phyloP scores from a whole-genome alignment of 2,113 vertebrate species.

The Cynoglossus semilaevis region DNA sequence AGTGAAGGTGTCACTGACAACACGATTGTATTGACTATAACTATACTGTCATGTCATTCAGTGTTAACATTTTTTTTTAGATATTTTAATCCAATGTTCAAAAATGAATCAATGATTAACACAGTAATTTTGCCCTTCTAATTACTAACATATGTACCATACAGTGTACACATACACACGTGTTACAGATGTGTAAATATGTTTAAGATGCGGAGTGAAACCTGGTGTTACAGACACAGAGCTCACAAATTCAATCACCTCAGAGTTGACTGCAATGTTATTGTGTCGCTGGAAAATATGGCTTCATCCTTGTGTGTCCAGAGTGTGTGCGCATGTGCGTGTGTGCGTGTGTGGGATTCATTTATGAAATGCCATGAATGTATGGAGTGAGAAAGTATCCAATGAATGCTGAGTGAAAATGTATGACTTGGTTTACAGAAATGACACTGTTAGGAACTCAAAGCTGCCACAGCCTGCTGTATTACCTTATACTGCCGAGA shows the following conservation, averaged over 20 bases:
- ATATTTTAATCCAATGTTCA: too few relatives aligned
- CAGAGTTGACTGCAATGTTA: conserved; percentile 37
- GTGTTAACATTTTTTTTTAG: too few relatives aligned
- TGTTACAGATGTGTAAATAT: neutral
- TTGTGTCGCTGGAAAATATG: conserved; percentile 37
- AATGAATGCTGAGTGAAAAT: neutral
- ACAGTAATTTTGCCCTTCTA: too few relatives aligned
- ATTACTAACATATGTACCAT: neutral
- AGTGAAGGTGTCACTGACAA: too few relatives aligned
- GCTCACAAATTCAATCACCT: conserved; percentile 71
- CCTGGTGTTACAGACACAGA: conserved; percentile 54
- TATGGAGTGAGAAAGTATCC: neutral
- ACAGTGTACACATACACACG: neutral
- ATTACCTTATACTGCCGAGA: neutral
- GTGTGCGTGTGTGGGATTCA: neutral
- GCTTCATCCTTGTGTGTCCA: conserved; percentile 4
- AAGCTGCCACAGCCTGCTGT: conserved; percentile 33
- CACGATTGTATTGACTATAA: too few relatives aligned
- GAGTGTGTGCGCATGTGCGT: conserved; percentile 1
- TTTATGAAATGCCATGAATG: neutral
- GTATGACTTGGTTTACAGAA: conserved; percentile 53
- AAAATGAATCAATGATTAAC: too few relatives aligned
- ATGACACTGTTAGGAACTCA: conserved; percentile 44
- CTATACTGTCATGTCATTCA: too few relatives aligned
- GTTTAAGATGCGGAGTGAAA: conserved; percentile 18